Evolutionary conservation across 2,113 vertebrate species (phyloP).

Genomic region (Okapia johnstoni): DNA sequence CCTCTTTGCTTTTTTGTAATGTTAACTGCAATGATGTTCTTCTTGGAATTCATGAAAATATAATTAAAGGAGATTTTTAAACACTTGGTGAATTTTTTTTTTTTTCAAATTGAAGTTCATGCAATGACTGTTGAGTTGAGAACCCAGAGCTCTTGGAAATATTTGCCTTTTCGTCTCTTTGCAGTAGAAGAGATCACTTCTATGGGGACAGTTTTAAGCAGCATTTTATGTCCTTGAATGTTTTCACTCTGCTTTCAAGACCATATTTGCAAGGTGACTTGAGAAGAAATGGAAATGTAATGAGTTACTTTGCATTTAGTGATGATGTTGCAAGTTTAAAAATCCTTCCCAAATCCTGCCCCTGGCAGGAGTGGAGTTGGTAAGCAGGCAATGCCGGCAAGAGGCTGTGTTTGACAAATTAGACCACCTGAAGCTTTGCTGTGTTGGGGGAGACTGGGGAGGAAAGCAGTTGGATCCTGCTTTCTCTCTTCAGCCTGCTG

Average conservation of each 20-base stretch:
- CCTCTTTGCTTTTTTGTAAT: slow-evolving; percentile 79
- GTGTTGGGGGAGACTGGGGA: no score
- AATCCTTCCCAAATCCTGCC: not conserved
- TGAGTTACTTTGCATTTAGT: not conserved
- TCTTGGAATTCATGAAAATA: slow-evolving; percentile 76
- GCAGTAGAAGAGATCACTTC: not conserved
- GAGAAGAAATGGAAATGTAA: not conserved
- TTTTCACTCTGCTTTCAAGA: not conserved
- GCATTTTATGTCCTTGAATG: not conserved
- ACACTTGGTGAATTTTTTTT: slow-evolving; percentile 48
- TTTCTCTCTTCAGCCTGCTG: slow-evolving; percentile 85
- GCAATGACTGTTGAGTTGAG: not conserved
- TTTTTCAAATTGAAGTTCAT: not conserved
- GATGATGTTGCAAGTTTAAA: not conserved
- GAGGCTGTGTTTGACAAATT: not conserved
- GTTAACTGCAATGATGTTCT: slow-evolving; percentile 72
- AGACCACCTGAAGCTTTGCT: not conserved
- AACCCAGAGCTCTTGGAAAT: not conserved
- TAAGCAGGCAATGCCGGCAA: not conserved
- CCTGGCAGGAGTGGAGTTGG: not conserved
- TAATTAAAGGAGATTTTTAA: slow-evolving; percentile 84
- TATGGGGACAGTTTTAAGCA: not conserved
- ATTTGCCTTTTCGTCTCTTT: not conserved
- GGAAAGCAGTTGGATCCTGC: not conserved
- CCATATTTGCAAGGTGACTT: not conserved